Conservation (phyloP, 2,888 invertebrate genomes). For the Hermaeophaga mercurialis region DNA sequence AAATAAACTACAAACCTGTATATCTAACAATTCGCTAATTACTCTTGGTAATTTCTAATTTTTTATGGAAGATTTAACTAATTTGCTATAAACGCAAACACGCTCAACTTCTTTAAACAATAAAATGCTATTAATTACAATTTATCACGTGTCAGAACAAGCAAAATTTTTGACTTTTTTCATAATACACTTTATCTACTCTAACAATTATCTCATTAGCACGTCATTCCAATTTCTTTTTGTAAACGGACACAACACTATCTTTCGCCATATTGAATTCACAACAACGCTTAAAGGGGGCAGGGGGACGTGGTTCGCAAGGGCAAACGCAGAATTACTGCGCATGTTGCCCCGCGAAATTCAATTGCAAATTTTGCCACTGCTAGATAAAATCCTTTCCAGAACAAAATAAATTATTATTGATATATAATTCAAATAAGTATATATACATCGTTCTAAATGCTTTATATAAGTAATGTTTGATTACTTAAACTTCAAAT, state of each 20-base stretch:
- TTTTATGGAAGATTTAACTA: slow-evolving; percentile 50
- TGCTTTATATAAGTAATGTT: too few species aligned
- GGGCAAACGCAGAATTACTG: slow-evolving; percentile 54
- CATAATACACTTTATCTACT: slow-evolving; percentile 26
- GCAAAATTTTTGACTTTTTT: slow-evolving; percentile 31
- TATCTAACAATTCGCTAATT: slow-evolving; percentile 29
- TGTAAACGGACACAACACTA: slow-evolving; percentile 65
- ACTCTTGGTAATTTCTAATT: slow-evolving; percentile 46
- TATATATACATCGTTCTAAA: too few species aligned
- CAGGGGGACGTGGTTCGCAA: slow-evolving; percentile 64
- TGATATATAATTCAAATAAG: too few species aligned
- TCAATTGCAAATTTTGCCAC: slow-evolving; percentile 6
- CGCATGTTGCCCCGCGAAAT: slow-evolving; percentile 24
- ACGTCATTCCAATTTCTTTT: slow-evolving; percentile 41
- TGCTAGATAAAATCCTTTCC: too few species aligned
- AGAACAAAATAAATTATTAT: too few species aligned
- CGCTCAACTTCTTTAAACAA: slow-evolving; percentile 37
- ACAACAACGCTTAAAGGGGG: slow-evolving; percentile 67
- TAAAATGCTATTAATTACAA: slow-evolving; percentile 28
- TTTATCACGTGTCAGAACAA: slow-evolving; percentile 34
- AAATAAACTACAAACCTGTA: slow-evolving; percentile 30
- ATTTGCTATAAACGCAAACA: slow-evolving; percentile 48
- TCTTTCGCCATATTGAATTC: slow-evolving; percentile 70
- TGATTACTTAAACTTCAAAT: too few species aligned
- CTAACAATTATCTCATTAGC: slow-evolving; percentile 34